Percentiles rank a stretch among this genome's conserved stretches.
These are phyloP conservation scores for Zaprionus africanus DNA, from an alignment of 1,140 invertebrate species.

Conservation along the genomic window DNA sequence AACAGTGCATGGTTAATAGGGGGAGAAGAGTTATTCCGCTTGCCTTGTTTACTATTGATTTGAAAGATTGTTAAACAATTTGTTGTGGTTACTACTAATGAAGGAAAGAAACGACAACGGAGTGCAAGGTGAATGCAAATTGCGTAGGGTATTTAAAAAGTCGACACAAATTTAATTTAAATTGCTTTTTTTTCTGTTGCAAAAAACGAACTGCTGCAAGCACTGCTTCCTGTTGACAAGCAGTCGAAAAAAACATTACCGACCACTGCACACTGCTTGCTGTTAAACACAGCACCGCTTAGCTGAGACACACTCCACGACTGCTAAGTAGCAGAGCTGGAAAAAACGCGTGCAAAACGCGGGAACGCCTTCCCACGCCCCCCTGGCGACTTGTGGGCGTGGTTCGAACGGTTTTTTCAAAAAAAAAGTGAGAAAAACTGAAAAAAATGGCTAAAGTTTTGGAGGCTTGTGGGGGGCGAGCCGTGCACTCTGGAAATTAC, in stretches of 20 bases:
- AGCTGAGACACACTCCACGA: slow-evolving; percentile 24
- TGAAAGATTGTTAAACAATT: not conserved
- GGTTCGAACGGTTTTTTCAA: no score
- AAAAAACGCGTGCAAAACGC: slow-evolving; percentile 34
- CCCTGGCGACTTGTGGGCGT: no score
- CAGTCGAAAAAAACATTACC: not conserved
- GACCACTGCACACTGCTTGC: not conserved
- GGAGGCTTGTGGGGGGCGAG: no score
- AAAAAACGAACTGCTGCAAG: not conserved
- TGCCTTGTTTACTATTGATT: not conserved
- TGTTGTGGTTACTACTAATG: not conserved
- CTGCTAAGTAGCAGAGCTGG: not conserved
- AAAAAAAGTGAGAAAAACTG: no score
- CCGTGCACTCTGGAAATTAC: no score
- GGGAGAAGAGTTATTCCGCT: not conserved
- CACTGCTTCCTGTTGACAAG: not conserved
- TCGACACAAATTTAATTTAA: not conserved
- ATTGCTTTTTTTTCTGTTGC: not conserved
- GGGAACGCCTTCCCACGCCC: not conserved
- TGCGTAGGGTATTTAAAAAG: not conserved
- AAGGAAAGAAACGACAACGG: not conserved
- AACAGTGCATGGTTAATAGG: not conserved
- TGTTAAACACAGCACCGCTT: not conserved
- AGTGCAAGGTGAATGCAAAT: not conserved
- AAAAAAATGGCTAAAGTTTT: no score